Evolutionary conservation across 2,888 invertebrate species (phyloP).

Genomic region (Ectemnius continuus): DNA sequence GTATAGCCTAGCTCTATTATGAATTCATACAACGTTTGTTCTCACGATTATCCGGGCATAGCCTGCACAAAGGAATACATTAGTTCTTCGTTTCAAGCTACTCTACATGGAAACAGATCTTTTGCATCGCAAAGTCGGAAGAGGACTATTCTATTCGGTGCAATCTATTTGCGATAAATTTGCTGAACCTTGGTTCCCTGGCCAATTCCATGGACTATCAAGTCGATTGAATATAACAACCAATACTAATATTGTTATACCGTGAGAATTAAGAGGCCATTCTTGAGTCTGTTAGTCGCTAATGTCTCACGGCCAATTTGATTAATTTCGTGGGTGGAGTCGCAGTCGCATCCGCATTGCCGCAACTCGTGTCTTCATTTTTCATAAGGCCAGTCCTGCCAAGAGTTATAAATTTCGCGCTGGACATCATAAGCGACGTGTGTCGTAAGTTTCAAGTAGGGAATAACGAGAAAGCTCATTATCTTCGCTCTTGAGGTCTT

Average conservation of each 20-base stretch:
- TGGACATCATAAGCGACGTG: not conserved
- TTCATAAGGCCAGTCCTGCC: constrained; percentile 25
- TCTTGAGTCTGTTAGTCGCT: constrained; percentile 24
- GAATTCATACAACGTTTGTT: constrained; percentile 4
- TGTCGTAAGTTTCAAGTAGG: too few relatives aligned
- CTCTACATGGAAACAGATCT: not conserved
- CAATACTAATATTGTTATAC: too few relatives aligned
- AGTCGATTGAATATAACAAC: too few relatives aligned
- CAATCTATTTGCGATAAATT: too few relatives aligned
- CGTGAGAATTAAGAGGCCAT: not conserved
- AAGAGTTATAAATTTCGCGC: constrained; percentile 29
- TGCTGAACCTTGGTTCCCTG: too few relatives aligned
- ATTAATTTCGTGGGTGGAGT: constrained; percentile 13
- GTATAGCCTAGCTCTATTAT: not conserved
- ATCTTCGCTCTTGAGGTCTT: too few relatives aligned
- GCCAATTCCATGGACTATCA: too few relatives aligned
- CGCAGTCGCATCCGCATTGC: constrained; percentile 9
- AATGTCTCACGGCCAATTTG: constrained; percentile 13
- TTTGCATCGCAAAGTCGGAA: not conserved
- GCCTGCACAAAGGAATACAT: not conserved
- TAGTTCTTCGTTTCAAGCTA: not conserved
- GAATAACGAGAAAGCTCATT: too few relatives aligned
- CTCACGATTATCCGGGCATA: not conserved
- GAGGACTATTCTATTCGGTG: too few relatives aligned
- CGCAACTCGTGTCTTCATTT: constrained; percentile 25